These are phyloP conservation scores for Podabrus alpinus DNA, from an alignment of 2,888 invertebrate species.

Conservation along the genomic window DNA sequence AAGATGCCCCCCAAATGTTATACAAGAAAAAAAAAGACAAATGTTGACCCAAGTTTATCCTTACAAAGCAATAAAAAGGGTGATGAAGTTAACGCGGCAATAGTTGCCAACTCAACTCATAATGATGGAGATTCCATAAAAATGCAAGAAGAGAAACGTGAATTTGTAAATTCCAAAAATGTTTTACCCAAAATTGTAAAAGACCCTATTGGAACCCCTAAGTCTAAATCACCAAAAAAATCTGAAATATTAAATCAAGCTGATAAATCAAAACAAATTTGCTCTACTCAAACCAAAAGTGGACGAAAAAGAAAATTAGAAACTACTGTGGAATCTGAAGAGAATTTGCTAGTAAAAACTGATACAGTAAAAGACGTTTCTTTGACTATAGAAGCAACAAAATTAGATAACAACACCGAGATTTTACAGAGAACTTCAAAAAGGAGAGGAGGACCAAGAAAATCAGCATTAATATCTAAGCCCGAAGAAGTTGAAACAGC, in stretches of 20 bases:
- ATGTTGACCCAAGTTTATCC: not conserved
- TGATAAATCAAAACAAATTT: not conserved
- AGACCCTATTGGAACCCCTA: not conserved
- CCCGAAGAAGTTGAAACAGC: not conserved
- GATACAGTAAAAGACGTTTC: not conserved
- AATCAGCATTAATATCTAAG: not conserved
- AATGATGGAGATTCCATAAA: not conserved
- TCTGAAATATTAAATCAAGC: not conserved
- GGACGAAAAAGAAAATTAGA: slow-evolving; percentile 26
- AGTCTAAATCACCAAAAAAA: not conserved
- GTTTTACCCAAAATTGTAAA: not conserved
- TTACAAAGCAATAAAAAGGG: not conserved
- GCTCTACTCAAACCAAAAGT: slow-evolving; percentile 14
- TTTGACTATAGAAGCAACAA: not conserved
- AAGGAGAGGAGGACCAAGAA: not conserved
- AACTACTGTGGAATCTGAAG: not conserved
- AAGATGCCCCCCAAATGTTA: not conserved
- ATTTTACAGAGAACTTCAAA: not conserved
- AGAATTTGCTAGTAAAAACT: not conserved
- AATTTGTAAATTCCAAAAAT: not conserved
- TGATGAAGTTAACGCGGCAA: not conserved
- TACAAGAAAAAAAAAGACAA: not conserved
- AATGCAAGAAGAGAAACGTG: not conserved
- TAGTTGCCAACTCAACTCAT: not conserved
- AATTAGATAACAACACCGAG: not conserved